phyloP scores from a whole-genome alignment of 2,797 vertebrate species.

The Coregonus sp. region DNA sequence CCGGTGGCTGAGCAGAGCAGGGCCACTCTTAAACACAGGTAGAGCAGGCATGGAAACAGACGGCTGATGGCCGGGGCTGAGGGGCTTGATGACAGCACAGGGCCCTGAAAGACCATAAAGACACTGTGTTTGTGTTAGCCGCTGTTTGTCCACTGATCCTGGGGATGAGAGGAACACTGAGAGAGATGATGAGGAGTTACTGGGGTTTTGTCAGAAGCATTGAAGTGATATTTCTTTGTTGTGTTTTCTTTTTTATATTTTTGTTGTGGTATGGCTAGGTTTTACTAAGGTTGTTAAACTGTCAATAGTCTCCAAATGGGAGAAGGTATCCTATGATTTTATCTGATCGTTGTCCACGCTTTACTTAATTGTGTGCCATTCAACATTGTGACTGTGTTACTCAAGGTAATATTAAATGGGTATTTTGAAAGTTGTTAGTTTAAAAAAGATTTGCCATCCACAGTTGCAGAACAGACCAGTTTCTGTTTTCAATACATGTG shows the following conservation, averaged over 20 bases:
- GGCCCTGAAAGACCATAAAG: constrained; percentile 52
- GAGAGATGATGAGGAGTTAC: background rate
- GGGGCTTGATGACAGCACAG: constrained; percentile 20
- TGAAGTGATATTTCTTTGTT: background rate
- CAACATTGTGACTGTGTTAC: background rate
- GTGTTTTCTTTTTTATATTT: background rate
- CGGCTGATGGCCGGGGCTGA: constrained; percentile 70
- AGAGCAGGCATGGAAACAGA: constrained; percentile 74
- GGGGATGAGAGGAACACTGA: background rate
- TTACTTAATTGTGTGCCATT: background rate
- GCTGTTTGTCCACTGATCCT: background rate
- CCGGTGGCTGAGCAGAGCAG: constrained; percentile 54
- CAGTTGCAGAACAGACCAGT: background rate
- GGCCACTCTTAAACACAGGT: constrained; percentile 78
- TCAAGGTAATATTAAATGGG: background rate
- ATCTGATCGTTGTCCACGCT: background rate
- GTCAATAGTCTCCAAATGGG: background rate
- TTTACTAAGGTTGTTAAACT: background rate
- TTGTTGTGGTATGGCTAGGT: background rate
- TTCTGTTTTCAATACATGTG: background rate
- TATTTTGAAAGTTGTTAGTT: background rate
- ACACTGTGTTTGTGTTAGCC: background rate
- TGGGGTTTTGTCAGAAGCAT: background rate
- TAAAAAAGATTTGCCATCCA: background rate
- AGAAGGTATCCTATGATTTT: background rate